Percentiles rank a stretch among this genome's conserved stretches.
Evolutionary conservation across 2,113 vertebrate genomes (phyloP).

Genomic region (Urocitellus parryii): DNA sequence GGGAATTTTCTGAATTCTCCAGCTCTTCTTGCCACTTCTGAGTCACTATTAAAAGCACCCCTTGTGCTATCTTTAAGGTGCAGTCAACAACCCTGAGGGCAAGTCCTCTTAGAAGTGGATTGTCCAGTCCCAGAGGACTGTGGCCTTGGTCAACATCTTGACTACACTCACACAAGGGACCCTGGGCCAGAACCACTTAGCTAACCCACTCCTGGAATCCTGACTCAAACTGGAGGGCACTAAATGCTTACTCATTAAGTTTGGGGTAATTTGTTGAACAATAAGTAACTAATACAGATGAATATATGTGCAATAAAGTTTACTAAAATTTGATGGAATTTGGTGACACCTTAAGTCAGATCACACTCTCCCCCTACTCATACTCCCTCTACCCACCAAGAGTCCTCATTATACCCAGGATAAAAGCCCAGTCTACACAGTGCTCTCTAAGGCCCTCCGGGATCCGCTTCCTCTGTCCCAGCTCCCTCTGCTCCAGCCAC

Average conservation of each 20-base stretch:
- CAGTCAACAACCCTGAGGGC: neutral
- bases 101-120: neutral
- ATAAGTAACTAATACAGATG: neutral
- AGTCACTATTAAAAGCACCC: neutral
- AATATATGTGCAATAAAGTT: neutral
- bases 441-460: neutral
- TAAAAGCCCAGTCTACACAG: neutral
- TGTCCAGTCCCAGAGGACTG: neutral
- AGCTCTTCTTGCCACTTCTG: neutral
- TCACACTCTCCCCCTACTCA: neutral
- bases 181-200: neutral
- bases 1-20: neutral
- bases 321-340: slow-evolving; percentile 1
- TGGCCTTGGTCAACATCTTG: neutral
- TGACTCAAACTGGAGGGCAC: neutral
- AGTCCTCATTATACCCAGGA: neutral
- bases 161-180: neutral
- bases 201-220: neutral
- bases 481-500: neutral
- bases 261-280: neutral
- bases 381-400: accelerated
- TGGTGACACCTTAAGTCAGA: neutral
- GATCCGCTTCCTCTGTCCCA: neutral
- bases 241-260: neutral
- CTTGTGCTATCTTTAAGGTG: neutral